Evolutionary conservation across 2,888 invertebrate genomes (phyloP).

Genomic region (Drymonia ruficornis): DNA sequence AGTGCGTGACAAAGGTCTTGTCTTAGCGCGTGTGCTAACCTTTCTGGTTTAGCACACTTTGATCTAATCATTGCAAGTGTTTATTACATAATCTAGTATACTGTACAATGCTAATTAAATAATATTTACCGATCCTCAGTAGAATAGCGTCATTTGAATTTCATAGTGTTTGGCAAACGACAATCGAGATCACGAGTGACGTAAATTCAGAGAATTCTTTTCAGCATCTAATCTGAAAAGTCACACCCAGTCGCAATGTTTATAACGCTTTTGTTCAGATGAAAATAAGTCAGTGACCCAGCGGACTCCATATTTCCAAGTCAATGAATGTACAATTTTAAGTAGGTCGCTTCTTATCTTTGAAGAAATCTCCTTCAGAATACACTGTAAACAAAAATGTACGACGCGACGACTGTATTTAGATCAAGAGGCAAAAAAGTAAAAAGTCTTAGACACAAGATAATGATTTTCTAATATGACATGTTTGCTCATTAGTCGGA

Average conservation of each 20-base stretch:
- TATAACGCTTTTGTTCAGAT: neutral
- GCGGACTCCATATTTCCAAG: neutral
- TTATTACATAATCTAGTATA: too few species aligned
- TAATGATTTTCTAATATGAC: slow-evolving; percentile 11
- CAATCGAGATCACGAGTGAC: neutral
- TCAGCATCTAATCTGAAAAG: neutral
- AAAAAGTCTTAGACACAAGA: neutral
- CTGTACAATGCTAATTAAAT: too few species aligned
- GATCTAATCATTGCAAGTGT: too few species aligned
- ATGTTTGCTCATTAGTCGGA: slow-evolving; percentile 19
- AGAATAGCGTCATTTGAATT: neutral
- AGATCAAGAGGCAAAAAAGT: neutral
- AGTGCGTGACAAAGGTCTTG: too few species aligned
- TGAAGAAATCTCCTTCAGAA: neutral
- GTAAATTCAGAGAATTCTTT: neutral
- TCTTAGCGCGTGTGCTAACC: too few species aligned
- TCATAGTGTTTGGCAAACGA: neutral
- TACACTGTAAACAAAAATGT: slow-evolving; percentile 1
- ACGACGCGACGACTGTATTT: slow-evolving; percentile 1
- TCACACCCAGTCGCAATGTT: neutral
- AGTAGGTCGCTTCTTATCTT: too few species aligned
- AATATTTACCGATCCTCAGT: neutral
- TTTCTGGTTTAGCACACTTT: too few species aligned
- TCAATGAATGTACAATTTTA: too few species aligned
- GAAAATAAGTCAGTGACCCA: slow-evolving; percentile 3